Evolutionary conservation across 2,888 invertebrate genomes (phyloP), one percentile per base, ranked within the genome.

Genomic region (Ctena decussata): DNA sequence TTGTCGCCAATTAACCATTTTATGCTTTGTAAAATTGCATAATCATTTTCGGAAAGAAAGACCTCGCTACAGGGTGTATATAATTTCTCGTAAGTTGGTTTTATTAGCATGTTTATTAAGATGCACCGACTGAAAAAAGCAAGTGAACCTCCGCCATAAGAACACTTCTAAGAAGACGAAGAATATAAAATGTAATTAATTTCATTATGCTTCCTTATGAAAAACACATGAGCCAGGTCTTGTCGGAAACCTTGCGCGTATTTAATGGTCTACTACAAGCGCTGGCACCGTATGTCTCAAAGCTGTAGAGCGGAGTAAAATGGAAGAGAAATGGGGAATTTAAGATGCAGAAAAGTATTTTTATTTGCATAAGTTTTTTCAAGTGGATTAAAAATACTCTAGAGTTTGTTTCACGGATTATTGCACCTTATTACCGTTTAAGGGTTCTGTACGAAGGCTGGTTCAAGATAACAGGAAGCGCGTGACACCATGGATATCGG

Each of bases 121-220:
- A 65, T 35, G 70, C 53, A 70, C 18, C 8, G 69, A 46, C 78
- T 71, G 70, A 44, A 71, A 44, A 53, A 78, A 41, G 35, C 78
- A 78, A 78, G 78, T 78, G 78, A 78, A 78, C 70, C 71, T n/a
- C 21, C 18, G 21, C 18, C 53, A 53, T 8, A 53, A 3, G 53
- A 18, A 53, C 60, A 60, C 70, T 70, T 70, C 70, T 70, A 37
- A 71, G 72, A 71, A 60, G 39, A 27, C 1, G 27, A 30, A 21
- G 35, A 35, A 21, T 65, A 81, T 77, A 70, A 85, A 85, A 70
- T 41, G 32, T 44, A 70, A 85, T 81, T 85, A 81, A 85, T 85
- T 80, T 85, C 74, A 85, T 84, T 84, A 85, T 81, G 49, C 24
- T 49, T 30, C 41, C 39, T 73, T 81, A 85, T 85, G 70, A 85